These are phyloP conservation scores for Ciconia nigra DNA, from an alignment of 2,797 vertebrate species.

Conservation along the genomic window DNA sequence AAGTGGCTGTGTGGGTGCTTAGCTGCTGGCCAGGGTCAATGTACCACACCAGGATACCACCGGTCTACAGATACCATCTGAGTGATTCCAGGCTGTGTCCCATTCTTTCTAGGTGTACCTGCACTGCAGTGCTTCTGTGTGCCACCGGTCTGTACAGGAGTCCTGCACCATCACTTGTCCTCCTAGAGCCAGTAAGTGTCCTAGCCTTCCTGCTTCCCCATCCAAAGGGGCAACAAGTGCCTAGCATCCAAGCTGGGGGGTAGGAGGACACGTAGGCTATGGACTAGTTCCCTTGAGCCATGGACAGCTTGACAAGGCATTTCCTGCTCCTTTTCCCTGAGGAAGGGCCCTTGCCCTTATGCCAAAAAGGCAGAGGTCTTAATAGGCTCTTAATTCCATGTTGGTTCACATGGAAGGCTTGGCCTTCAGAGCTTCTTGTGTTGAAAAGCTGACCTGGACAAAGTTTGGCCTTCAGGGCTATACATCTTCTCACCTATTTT, in stretches of 20 bases:
- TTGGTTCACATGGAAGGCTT: background rate
- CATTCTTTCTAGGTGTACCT: constrained; percentile 51
- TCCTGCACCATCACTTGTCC: constrained; percentile 34
- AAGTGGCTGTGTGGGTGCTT: background rate
- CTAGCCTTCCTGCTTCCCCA: background rate
- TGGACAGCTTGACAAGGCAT: background rate
- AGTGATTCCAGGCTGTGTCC: background rate
- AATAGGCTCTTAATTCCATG: background rate
- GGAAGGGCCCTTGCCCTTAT: background rate
- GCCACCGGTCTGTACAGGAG: background rate
- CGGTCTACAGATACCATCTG: background rate
- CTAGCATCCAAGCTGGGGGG: background rate
- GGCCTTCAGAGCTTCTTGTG: background rate
- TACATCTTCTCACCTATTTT: background rate
- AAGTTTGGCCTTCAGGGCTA: background rate
- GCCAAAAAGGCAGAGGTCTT: background rate
- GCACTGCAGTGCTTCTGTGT: constrained; percentile 66
- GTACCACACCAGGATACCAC: accelerated
- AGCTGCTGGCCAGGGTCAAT: background rate
- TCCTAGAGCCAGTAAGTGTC: constrained; percentile 35
- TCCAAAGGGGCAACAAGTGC: background rate
- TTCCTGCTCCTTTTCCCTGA: background rate
- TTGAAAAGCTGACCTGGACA: background rate
- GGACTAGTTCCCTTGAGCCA: background rate
- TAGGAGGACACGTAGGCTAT: background rate